Evolutionary conservation across 2,888 invertebrate genomes (phyloP), one percentile per base, ranked within the genome.

Genomic region (Meta bourneti): DNA sequence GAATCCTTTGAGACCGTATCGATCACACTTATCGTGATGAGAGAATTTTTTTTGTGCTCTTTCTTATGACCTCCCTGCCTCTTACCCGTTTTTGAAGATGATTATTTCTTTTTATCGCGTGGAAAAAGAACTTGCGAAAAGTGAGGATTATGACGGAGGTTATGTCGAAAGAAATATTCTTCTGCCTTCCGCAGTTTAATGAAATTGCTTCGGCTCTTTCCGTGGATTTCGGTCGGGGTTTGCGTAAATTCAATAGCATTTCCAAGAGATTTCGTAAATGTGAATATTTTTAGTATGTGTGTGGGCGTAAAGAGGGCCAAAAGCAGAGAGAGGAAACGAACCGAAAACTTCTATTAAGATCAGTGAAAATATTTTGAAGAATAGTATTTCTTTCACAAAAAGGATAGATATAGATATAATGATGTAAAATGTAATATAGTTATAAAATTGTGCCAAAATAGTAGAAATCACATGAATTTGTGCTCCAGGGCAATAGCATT

Each of bases 21-120:
- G 91, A 91, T 91, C 91, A 87, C 87, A 91, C 91, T 91, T 91
- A 91, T 87, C 91, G 61, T 87, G 91, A 91, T 91, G 91, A 91
- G 79, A 80, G 82, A 83, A 79, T 78, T 89, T 82, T 84, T 83
- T 88, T 80, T 71, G 20, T 77, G 49, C 79, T 81, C 81, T 89
- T 88, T 83, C 84, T 89, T 89, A 79, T 89, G 77, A 80, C 77
- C 71, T 86, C 61, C n/a, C 52, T 49, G 52, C 72, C 77, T 77
- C 79, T 90, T 84, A 78, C 80, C 49, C 49, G 34, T 70, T 81
- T 81, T 80, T 90, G 85, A 85, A 74, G 88, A 88, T 88, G 90
- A 51, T 83, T n/a, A 70, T 72, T 83, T 49, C 48, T 83, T 34
- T 83, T 81, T 81, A 7, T 51, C 78, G 8, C 7, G 11, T 34